phyloP scores from a whole-genome alignment of 2,113 vertebrate genomes.

The Percopsis transmontana region DNA sequence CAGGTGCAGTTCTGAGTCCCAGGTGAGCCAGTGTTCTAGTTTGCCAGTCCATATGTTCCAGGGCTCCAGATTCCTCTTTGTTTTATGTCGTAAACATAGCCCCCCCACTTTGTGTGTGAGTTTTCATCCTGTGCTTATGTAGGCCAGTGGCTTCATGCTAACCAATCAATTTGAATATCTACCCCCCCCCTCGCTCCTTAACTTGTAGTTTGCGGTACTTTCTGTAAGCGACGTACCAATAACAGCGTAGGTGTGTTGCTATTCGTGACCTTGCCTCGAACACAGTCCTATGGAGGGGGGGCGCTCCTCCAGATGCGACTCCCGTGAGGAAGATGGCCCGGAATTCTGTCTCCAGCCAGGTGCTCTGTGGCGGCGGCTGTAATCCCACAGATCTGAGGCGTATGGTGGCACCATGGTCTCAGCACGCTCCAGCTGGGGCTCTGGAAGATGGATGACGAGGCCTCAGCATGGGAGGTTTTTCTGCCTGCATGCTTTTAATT shows the following conservation, averaged over 20 bases:
- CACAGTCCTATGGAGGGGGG: constrained; percentile 18
- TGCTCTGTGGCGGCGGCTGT: constrained; percentile 13
- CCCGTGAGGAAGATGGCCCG: constrained; percentile 7
- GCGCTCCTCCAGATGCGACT: constrained; percentile 10
- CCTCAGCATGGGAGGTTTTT: constrained; percentile 38
- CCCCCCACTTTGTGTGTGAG: background rate
- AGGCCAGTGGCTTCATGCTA: background rate
- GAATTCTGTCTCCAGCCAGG: constrained; percentile 47
- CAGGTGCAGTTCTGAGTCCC: constrained; percentile 60
- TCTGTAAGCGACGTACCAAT: background rate
- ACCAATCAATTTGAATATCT: background rate
- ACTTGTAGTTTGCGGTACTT: background rate
- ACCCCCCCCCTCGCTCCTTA: background rate
- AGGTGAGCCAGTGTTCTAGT: constrained; percentile 56
- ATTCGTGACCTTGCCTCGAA: background rate
- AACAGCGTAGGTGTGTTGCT: constrained; percentile 1
- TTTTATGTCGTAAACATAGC: constrained; percentile 2
- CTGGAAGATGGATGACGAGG: constrained; percentile 50
- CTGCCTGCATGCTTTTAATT: constrained; percentile 53
- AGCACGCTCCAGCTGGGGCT: constrained; percentile 52
- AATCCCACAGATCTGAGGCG: constrained; percentile 30
- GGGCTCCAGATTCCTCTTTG: constrained; percentile 2
- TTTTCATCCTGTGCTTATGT: background rate
- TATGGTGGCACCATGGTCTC: constrained; percentile 38
- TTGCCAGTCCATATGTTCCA: constrained; percentile 50